Evolutionary conservation across 1,140 invertebrate genomes (phyloP), one percentile per base, ranked within the genome.

Genomic region (Mya arenaria): DNA sequence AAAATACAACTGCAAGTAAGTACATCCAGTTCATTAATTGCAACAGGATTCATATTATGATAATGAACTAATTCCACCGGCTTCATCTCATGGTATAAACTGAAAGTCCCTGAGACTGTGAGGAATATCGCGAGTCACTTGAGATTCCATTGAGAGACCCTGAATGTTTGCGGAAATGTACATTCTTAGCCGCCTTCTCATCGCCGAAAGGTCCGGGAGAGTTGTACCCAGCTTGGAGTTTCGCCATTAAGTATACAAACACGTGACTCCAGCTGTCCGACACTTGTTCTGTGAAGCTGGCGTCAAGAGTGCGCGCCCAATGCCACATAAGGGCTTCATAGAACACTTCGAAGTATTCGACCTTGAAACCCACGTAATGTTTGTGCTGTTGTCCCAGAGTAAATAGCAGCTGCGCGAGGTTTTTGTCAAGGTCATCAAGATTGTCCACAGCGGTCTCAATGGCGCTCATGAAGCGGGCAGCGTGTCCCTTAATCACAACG

Each of bases 311-410:
- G 34, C 44, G 19, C 25, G 32, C 37, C 66, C 66, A 69, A 19
- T 69, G 66, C 25, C 44, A 44, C 66, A 69, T 69, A 19, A 69
- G 66, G 4, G 34, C 60, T 5, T 63, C 65, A 44, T 63, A 63
- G 28, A 63, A 63, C 60, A 68, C 37, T 17, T 68, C 65, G 23
- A 68, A 68, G 44, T 68, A 68, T 41, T 68, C 65, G 15, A 23
- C 13, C 36, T 36, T 44, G 36, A 69, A 69, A 28, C 66, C 66
- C 44, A 25, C 37, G 36, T 48, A 69, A 23, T 48, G 66, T 48
- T 69, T 44, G 23, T 69, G 66, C 37, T 69, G 37, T 25, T 30
- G 39, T 13, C 66, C 66, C 17, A 69, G 28, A 15, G 19, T 2
- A 30, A 69, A 39, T 30, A 69, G 30, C 5, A 69, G 19, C 30